Evolutionary conservation across 1,140 invertebrate species (phyloP).

Genomic region (Lethrus apterus): DNA sequence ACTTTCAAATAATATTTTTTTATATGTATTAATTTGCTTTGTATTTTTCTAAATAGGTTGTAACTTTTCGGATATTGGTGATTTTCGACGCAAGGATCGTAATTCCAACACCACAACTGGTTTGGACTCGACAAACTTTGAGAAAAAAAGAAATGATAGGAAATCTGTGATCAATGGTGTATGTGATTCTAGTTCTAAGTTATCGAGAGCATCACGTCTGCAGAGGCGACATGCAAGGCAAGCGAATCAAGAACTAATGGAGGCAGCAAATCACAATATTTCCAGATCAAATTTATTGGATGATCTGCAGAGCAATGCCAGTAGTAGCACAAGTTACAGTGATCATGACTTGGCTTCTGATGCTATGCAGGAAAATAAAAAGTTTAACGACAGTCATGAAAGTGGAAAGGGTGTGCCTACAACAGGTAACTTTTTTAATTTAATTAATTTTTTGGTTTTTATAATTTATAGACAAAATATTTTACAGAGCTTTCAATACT

Average conservation of each 20-base stretch:
- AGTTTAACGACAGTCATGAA: conserved; percentile 38
- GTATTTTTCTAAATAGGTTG: too few species aligned
- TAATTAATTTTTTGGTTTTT: too few species aligned
- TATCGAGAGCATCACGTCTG: conserved; percentile 32
- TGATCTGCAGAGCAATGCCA: conserved; percentile 41
- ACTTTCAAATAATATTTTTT: too few species aligned
- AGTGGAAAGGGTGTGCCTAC: conserved; percentile 29
- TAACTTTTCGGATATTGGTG: conserved; percentile 60
- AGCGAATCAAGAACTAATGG: conserved; percentile 35
- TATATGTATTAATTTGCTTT: too few species aligned
- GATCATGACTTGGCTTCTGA: conserved; percentile 39
- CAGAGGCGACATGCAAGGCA: conserved; percentile 35
- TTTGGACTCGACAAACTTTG: background rate
- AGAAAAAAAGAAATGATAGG: conserved; percentile 21
- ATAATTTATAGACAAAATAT: too few species aligned
- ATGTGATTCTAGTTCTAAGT: conserved; percentile 19
- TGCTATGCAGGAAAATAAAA: conserved; percentile 32
- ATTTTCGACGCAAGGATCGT: conserved; percentile 37
- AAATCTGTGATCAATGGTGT: conserved; percentile 33
- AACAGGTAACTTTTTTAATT: background rate
- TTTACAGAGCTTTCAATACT: too few species aligned
- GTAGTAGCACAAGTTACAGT: conserved; percentile 37
- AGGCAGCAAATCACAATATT: conserved; percentile 23
- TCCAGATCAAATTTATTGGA: conserved; percentile 37
- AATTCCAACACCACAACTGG: conserved; percentile 5